These are phyloP conservation scores for Andrena marginata DNA, from an alignment of 2,888 invertebrate species.

Conservation along the genomic window DNA sequence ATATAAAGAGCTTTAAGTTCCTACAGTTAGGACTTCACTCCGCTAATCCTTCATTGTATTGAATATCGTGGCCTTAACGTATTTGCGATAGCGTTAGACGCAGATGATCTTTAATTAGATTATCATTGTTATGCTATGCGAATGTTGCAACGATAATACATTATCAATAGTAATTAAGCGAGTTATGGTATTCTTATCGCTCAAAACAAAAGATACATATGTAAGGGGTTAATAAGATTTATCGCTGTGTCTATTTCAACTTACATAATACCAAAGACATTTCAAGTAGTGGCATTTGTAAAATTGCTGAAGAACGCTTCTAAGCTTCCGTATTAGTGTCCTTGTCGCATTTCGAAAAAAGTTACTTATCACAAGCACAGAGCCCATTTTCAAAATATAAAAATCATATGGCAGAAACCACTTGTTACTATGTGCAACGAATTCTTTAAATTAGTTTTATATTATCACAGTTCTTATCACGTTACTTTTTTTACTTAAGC, in stretches of 20 bases:
- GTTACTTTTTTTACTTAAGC: slow-evolving; percentile 44
- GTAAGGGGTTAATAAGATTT: slow-evolving; percentile 25
- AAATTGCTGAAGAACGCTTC: slow-evolving; percentile 58
- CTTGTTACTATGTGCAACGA: slow-evolving; percentile 36
- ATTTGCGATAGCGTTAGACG: not conserved
- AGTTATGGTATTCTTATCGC: slow-evolving; percentile 37
- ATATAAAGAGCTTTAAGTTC: slow-evolving; percentile 5
- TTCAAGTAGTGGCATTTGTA: slow-evolving; percentile 71
- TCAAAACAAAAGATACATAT: slow-evolving; percentile 31
- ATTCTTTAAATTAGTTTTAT: slow-evolving; percentile 37
- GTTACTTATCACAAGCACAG: slow-evolving; percentile 49
- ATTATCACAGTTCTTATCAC: slow-evolving; percentile 53
- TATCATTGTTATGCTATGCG: slow-evolving; percentile 14
- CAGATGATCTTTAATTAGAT: slow-evolving; percentile 8
- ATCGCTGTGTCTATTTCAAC: slow-evolving; percentile 67
- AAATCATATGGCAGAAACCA: slow-evolving; percentile 39
- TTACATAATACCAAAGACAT: slow-evolving; percentile 79
- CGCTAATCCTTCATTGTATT: not conserved
- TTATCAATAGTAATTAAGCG: slow-evolving; percentile 25
- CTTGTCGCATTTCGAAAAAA: slow-evolving; percentile 52
- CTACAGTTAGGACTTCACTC: not conserved
- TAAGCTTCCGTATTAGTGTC: slow-evolving; percentile 52
- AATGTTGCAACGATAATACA: slow-evolving; percentile 13
- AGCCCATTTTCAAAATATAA: slow-evolving; percentile 60
- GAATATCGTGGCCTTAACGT: not conserved